Percentiles rank a stretch among this genome's conserved stretches.
These are phyloP conservation scores for Gambusia holbrooki DNA, from an alignment of 2,113 vertebrate genomes.

Conservation along the genomic window DNA sequence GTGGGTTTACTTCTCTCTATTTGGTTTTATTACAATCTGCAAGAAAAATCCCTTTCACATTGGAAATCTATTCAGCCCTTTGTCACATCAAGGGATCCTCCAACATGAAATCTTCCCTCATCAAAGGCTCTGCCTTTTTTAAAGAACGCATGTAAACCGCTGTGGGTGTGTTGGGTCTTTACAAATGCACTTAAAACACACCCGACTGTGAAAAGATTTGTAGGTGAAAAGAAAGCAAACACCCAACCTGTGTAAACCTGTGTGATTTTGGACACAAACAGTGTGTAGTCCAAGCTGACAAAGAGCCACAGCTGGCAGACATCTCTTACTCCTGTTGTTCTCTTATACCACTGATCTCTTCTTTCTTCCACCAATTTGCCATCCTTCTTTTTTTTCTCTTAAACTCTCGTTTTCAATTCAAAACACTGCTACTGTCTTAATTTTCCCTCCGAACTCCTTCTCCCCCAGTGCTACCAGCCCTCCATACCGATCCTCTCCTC, in stretches of 20 bases:
- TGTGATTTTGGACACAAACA: conserved; percentile 31
- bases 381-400: not conserved
- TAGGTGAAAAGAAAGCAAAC: conserved; percentile 51
- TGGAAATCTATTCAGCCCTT: conserved; percentile 24
- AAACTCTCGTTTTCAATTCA: not conserved
- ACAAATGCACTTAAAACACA: conserved; percentile 41
- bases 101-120: conserved; percentile 23
- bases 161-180: conserved; percentile 11
- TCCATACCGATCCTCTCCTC: conserved; percentile 10
- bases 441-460: not conserved
- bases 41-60: conserved; percentile 20
- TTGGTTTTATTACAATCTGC: conserved; percentile 37
- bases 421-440: not conserved
- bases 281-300: conserved; percentile 55
- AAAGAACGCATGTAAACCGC: conserved; percentile 16
- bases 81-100: conserved; percentile 22
- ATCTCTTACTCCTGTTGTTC: conserved; percentile 25
- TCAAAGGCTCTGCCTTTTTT: conserved; percentile 8
- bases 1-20: conserved; percentile 4
- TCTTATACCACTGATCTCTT: conserved; percentile 24
- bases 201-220: conserved; percentile 34
- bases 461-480: not conserved
- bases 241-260: conserved; percentile 43
- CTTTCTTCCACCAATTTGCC: not conserved
- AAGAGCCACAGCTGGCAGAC: conserved; percentile 30